phyloP scores from a whole-genome alignment of 2,797 vertebrate genomes.

The Yasuhikotakia modesta region DNA sequence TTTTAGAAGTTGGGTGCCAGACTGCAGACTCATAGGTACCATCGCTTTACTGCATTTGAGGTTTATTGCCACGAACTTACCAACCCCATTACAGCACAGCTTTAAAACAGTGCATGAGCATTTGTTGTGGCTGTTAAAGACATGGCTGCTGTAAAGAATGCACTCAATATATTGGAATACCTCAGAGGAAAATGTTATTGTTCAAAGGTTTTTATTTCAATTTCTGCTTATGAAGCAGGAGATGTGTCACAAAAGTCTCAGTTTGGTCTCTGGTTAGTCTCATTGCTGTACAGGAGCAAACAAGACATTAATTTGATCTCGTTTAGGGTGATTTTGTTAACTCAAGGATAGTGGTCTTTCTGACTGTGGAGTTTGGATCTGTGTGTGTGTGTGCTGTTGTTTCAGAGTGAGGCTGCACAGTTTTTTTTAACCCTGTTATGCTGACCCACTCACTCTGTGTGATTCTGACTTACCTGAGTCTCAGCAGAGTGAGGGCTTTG shows the following conservation, averaged over 20 bases:
- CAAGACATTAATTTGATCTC: neutral
- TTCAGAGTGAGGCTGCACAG: constrained; percentile 6
- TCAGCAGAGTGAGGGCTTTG: constrained; percentile 41
- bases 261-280: neutral
- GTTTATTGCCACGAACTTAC: constrained; percentile 14
- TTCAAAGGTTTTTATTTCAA: neutral
- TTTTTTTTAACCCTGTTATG: constrained; percentile 36
- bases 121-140: constrained; percentile 15
- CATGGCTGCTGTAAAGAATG: neutral
- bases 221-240: neutral
- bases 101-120: constrained; percentile 1
- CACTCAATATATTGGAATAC: neutral
- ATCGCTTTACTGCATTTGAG: constrained; percentile 22
- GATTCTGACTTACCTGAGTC: constrained; percentile 40
- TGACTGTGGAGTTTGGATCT: neutral
- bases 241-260: neutral
- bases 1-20: constrained; percentile 52
- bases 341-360: neutral
- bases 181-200: neutral
- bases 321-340: neutral
- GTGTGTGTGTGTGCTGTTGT: constrained; percentile 3
- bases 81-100: neutral
- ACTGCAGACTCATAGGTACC: constrained; percentile 37
- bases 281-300: neutral
- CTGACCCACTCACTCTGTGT: constrained; percentile 38